These are phyloP conservation scores for Clitarchus hookeri DNA, from an alignment of 2,888 invertebrate species.

Conservation along the genomic window DNA sequence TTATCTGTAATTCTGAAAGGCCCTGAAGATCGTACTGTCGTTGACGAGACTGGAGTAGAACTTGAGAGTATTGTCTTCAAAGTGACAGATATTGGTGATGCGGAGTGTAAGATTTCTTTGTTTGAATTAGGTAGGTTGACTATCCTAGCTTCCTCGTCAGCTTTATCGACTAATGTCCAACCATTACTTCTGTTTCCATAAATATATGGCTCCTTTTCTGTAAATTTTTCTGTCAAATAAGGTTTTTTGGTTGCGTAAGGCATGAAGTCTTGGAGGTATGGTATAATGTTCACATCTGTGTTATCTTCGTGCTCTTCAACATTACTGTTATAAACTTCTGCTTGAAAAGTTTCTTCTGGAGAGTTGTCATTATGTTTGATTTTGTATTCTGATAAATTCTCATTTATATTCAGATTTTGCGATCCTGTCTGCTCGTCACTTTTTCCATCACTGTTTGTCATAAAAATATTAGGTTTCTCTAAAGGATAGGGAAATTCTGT, in stretches of 20 bases:
- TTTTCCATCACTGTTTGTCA: not conserved
- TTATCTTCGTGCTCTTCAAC: constrained; percentile 44
- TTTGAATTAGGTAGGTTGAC: constrained; percentile 23
- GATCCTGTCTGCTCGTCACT: not conserved
- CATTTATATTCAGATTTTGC: constrained; percentile 48
- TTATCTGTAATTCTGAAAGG: constrained; percentile 32
- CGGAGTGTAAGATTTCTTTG: constrained; percentile 5
- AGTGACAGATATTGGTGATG: constrained; percentile 36
- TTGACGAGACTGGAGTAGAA: constrained; percentile 17
- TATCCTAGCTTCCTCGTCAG: constrained; percentile 32
- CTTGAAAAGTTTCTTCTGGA: constrained; percentile 25
- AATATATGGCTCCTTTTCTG: constrained; percentile 38
- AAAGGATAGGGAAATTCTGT: constrained; percentile 69
- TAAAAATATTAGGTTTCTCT: constrained; percentile 61
- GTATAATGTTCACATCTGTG: constrained; percentile 54
- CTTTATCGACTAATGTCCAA: constrained; percentile 47
- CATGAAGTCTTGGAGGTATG: constrained; percentile 56
- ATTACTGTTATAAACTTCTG: constrained; percentile 30
- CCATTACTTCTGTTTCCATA: not conserved
- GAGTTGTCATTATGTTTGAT: not conserved
- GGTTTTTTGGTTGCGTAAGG: constrained; percentile 53
- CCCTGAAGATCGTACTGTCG: constrained; percentile 22
- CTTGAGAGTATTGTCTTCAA: constrained; percentile 30
- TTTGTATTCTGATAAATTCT: constrained; percentile 38
- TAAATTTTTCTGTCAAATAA: constrained; percentile 40